Evolutionary conservation across 92 coral and sea anemone species (phyloP).

Genomic region (Isaurus tuberculatus): DNA sequence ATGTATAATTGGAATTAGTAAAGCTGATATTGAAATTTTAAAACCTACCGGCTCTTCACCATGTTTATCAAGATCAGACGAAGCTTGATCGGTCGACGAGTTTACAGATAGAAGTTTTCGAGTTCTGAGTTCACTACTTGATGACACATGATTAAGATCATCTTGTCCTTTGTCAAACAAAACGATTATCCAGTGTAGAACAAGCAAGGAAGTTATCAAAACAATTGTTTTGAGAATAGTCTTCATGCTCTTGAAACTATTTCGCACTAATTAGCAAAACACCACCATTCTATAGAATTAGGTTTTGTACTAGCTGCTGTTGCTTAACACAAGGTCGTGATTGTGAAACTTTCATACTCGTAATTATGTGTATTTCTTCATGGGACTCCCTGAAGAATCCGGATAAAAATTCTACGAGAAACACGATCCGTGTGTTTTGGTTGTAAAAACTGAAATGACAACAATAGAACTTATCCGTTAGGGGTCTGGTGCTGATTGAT

Average conservation of each 20-base stretch:
- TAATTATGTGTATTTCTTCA: neutral
- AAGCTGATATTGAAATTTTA: neutral
- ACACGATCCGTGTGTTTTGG: neutral
- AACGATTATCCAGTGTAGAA: slow-evolving; percentile 15
- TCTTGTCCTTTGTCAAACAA: slow-evolving; percentile 21
- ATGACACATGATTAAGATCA: neutral
- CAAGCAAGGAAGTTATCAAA: neutral
- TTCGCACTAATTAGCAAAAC: neutral
- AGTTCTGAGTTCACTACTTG: neutral
- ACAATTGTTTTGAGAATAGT: slow-evolving; percentile 9
- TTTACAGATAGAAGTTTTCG: slow-evolving; percentile 37
- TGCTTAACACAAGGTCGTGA: neutral
- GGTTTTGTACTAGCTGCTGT: neutral
- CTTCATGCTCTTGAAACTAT: slow-evolving; percentile 7
- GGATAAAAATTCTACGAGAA: neutral
- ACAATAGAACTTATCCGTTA: too few species aligned
- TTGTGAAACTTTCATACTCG: neutral
- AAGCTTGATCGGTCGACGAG: neutral
- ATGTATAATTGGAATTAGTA: too few species aligned
- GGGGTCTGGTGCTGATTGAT: too few species aligned
- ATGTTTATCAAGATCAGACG: neutral
- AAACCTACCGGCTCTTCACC: neutral
- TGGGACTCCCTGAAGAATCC: neutral
- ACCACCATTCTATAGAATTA: neutral
- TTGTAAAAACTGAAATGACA: too few species aligned